A percentile compares a stretch with the other conserved stretches of the same genome.
Evolutionary conservation across 92 coral and sea anemone genomes (phyloP).

Genomic region (Bergia puertoricense): DNA sequence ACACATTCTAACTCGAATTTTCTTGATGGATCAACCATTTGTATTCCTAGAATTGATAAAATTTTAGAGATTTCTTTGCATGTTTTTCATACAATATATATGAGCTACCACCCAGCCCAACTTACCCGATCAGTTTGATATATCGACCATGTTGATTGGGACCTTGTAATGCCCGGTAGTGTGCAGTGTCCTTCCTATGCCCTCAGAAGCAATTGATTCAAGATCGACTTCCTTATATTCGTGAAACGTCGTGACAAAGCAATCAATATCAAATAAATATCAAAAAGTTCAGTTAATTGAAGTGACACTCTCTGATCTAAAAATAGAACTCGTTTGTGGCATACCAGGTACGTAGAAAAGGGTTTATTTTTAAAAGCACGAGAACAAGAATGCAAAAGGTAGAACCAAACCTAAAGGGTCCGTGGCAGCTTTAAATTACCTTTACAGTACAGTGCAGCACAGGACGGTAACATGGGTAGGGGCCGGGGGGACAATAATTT

Average conservation of each 20-base stretch:
- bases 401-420: too few species aligned
- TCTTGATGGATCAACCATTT: too few species aligned
- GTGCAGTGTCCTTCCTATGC: not conserved
- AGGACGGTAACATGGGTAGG: not conserved
- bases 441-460: too few species aligned
- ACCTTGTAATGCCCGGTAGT: not conserved
- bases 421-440: not conserved
- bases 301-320: not conserved
- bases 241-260: not conserved
- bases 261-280: not conserved
- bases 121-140: not conserved
- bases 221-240: not conserved
- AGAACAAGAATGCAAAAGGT: too few species aligned
- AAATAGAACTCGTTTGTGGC: not conserved
- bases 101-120: not conserved
- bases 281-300: not conserved
- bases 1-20: not conserved
- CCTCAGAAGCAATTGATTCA: not conserved
- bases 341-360: too few species aligned
- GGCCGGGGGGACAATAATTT: not conserved
- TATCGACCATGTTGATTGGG: not conserved
- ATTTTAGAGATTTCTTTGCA: not conserved
- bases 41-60: too few species aligned
- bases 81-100: too few species aligned
- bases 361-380: too few species aligned